A percentile compares a stretch with the other conserved stretches of the same genome.
These are phyloP conservation scores for Pristionchus japonicus DNA, from an alignment of 2,888 invertebrate species.

Conservation along the genomic window DNA sequence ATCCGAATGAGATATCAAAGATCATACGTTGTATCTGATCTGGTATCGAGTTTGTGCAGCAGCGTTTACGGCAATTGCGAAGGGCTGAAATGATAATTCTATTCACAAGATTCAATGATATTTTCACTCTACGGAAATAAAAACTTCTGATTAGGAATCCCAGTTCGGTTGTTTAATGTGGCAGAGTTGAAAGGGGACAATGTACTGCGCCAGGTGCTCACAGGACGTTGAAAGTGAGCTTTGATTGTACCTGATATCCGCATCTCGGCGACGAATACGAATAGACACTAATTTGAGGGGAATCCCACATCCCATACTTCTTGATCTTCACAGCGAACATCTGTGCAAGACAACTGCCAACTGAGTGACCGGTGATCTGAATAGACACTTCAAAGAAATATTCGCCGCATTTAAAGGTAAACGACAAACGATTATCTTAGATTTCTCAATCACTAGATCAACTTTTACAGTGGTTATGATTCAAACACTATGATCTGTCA, in stretches of 20 bases:
- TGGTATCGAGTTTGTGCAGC: not conserved
- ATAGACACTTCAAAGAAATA: too few relatives aligned
- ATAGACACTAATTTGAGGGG: not conserved
- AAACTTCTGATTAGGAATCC: too few relatives aligned
- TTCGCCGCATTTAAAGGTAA: too few relatives aligned
- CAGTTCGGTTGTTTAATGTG: too few relatives aligned
- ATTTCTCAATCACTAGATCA: too few relatives aligned
- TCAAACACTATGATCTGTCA: too few relatives aligned
- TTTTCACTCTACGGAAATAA: not conserved
- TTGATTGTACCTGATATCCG: constrained; percentile 4
- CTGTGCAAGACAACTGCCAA: constrained; percentile 15
- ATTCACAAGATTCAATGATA: not conserved
- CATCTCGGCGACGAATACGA: not conserved
- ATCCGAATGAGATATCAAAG: too few relatives aligned
- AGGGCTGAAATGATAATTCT: not conserved
- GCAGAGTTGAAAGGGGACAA: too few relatives aligned
- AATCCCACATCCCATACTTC: not conserved
- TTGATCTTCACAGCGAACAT: constrained; percentile 16
- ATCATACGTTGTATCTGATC: constrained; percentile 12
- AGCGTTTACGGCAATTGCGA: not conserved
- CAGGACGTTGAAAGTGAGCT: too few relatives aligned
- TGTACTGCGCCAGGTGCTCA: too few relatives aligned
- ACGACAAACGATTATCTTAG: too few relatives aligned
- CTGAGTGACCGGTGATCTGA: constrained; percentile 13
- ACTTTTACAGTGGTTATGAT: too few relatives aligned